Percentiles rank a stretch among this genome's conserved stretches.
These are phyloP conservation scores for Pseudomugil gertrudae DNA, from an alignment of 2,797 vertebrate genomes.

Conservation along the genomic window DNA sequence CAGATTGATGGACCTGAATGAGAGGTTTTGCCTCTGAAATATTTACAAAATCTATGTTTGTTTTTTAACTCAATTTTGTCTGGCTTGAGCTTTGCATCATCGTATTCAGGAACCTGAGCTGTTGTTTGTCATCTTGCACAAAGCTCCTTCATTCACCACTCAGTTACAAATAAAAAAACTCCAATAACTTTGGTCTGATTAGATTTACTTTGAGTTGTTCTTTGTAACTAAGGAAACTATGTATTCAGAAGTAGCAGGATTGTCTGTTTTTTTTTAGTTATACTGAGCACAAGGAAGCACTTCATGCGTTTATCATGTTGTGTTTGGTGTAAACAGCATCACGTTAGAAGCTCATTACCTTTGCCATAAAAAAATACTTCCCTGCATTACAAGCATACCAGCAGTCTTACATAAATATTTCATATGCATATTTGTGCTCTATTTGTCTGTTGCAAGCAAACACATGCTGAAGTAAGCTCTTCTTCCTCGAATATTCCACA, in stretches of 20 bases:
- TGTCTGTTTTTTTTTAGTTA: slow-evolving; percentile 6
- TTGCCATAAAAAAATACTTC: slow-evolving; percentile 25
- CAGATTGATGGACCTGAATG: slow-evolving; percentile 21
- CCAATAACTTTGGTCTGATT: slow-evolving; percentile 4
- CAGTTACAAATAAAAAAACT: slow-evolving; percentile 11
- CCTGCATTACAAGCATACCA: slow-evolving; percentile 32
- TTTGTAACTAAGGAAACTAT: neutral
- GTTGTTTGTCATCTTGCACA: neutral
- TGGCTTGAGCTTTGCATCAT: slow-evolving; percentile 1
- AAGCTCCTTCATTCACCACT: neutral
- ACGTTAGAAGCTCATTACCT: slow-evolving; percentile 10
- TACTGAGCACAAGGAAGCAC: neutral
- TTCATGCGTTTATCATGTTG: neutral
- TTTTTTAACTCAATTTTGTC: neutral
- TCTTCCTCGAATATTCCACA: slow-evolving; percentile 23
- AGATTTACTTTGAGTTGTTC: slow-evolving; percentile 1
- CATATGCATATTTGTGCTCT: slow-evolving; percentile 17
- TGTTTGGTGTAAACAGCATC: slow-evolving; percentile 10
- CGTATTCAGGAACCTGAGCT: neutral
- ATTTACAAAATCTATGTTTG: slow-evolving; percentile 1
- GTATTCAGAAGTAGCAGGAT: neutral
- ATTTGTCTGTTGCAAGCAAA: slow-evolving; percentile 5
- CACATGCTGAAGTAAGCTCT: slow-evolving; percentile 14
- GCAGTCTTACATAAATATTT: slow-evolving; percentile 40
- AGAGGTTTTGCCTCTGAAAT: slow-evolving; percentile 3